Evolutionary conservation across 2,888 invertebrate species (phyloP), one percentile per base, ranked within the genome.

Genomic region (Electrophaes corylata): DNA sequence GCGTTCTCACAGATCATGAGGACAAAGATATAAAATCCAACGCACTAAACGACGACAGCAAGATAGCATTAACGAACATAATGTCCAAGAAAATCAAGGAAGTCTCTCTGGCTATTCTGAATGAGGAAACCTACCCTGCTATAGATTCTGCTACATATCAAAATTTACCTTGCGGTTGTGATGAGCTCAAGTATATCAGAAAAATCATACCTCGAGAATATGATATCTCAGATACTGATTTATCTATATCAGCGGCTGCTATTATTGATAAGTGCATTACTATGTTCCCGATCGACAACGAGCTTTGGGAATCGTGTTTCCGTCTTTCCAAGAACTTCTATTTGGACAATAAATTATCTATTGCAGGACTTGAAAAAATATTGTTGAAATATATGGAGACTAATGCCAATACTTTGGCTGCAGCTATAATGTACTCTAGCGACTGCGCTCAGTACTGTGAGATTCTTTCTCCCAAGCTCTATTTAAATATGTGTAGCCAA

Each of bases 301-400:
- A 79, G 2, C 60, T 91, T 8, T 91, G 91, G 91, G 90, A 91
- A 57, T 75, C 75, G 2, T 91, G 89, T 62, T 88, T 91, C 71
- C 76, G 86, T 19, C 65, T 81, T 0, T 78, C 90, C 0, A 91
- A 88, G 62, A 78, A 89, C 66, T 91, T 83, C 67, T 91, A 81
- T 64, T 62, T 91, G 33, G 81, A 86, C 6, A 89, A 91, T 62
- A 69, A 83, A 61, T 71, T 91, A 60, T 78, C 76, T 12, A 85
- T 93, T 57, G 78, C 85, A 8, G 90, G 88, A 50, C 79, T 94
- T 60, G 94, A 94, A 75, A 80, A 78, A 3, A 86, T 94, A 3
- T 81, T 94, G 51, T 76, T 91, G 12, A 93, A 93, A 60, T 92
- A 93, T 54, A 92, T 93, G 86, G 87, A 92, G 58, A 84, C 87